Percentiles rank a stretch among this genome's conserved stretches.
Conservation (phyloP, 2,797 vertebrate species). For the Acridotheres tristis region DNA sequence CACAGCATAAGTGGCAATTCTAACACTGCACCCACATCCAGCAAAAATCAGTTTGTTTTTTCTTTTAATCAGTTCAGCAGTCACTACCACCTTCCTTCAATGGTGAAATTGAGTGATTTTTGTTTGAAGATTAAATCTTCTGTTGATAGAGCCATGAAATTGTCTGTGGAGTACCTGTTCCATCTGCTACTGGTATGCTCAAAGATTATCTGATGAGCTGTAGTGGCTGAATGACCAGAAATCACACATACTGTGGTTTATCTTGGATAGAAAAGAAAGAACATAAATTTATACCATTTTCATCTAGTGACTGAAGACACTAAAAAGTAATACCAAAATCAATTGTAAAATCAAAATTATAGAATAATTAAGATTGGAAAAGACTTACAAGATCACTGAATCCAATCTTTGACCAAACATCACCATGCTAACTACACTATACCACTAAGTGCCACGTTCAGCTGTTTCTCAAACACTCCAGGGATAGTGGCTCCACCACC, state of each 20-base stretch:
- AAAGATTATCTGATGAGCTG: not conserved
- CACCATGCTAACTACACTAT: not conserved
- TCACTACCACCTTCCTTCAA: not conserved
- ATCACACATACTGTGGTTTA: not conserved
- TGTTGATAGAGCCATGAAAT: not conserved
- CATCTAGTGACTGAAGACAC: not conserved
- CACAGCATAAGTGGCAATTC: not conserved
- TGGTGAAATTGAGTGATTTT: not conserved
- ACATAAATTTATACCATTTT: not conserved
- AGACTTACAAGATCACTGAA: rapidly evolving
- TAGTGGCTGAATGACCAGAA: not conserved
- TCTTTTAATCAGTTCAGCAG: not conserved
- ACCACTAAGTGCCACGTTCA: not conserved
- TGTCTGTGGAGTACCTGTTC: not conserved
- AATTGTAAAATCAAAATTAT: not conserved
- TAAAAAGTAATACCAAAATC: not conserved
- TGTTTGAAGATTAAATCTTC: not conserved
- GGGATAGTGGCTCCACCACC: not conserved
- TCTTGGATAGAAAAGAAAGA: not conserved
- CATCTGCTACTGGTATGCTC: not conserved
- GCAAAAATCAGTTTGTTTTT: not conserved
- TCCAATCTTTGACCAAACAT: not conserved
- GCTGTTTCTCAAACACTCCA: not conserved
- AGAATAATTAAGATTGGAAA: not conserved
- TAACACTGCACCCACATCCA: not conserved